A percentile compares a stretch with the other conserved stretches of the same genome.
These are phyloP conservation scores for Falco rusticolus DNA, from an alignment of 2,797 vertebrate species.

Conservation along the genomic window DNA sequence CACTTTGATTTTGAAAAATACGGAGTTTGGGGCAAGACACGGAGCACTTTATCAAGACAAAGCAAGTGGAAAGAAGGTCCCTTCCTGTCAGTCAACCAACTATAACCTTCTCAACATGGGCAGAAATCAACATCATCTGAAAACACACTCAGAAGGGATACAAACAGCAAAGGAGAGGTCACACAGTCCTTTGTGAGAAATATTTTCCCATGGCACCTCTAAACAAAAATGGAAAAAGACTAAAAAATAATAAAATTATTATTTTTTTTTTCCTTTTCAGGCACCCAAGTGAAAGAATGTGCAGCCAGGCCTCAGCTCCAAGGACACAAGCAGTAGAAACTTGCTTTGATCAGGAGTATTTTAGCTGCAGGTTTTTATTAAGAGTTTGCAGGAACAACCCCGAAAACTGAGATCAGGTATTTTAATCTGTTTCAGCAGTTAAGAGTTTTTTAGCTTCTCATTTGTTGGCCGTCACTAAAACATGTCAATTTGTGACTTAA, in stretches of 20 bases:
- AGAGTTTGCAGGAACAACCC: not conserved
- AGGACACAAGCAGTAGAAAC: not conserved
- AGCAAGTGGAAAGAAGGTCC: not conserved
- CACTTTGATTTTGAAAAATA: not conserved
- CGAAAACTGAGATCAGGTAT: not conserved
- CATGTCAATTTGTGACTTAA: accelerated
- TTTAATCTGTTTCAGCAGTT: not conserved
- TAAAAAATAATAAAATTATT: not conserved
- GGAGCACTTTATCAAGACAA: not conserved
- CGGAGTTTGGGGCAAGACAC: not conserved
- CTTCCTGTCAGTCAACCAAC: not conserved
- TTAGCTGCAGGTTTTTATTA: not conserved
- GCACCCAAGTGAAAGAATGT: not conserved
- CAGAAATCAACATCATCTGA: not conserved
- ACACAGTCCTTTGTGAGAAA: not conserved
- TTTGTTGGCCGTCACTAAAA: not conserved
- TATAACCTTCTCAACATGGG: not conserved
- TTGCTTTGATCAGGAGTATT: not conserved
- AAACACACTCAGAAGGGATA: not conserved
- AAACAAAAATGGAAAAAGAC: not conserved
- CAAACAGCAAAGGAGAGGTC: not conserved
- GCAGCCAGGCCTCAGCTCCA: not conserved
- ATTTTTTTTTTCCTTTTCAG: not conserved
- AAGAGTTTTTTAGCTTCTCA: not conserved
- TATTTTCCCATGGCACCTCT: not conserved